phyloP scores from a whole-genome alignment of 53 echinoderm and acorn worm genomes.

The Echinometra lucunter region DNA sequence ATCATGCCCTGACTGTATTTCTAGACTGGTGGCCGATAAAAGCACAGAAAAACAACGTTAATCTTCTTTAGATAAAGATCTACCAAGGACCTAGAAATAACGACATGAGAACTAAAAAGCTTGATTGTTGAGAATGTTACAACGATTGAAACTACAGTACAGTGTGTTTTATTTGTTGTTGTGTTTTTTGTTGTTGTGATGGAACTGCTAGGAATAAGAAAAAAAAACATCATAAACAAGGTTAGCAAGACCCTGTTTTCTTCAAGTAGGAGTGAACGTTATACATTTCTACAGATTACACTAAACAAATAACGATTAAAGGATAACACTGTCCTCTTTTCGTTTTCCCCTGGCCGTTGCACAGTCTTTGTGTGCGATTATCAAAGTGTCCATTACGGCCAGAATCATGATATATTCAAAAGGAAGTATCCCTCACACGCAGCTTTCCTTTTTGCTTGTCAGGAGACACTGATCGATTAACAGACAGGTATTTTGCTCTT shows the following conservation, averaged over 20 bases:
- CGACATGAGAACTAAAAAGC: not conserved
- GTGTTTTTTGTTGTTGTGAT: not conserved
- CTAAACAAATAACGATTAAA: not conserved
- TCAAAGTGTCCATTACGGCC: not conserved
- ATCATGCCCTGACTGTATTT: no score
- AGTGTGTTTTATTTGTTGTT: no score
- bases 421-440: no score
- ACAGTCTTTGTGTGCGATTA: not conserved
- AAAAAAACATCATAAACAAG: not conserved
- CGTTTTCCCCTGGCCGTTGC: not conserved
- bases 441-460: not conserved
- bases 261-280: not conserved
- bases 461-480: not conserved
- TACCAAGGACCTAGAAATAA: not conserved
- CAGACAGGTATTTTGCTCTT: not conserved
- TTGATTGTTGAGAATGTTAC: not conserved
- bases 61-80: no score
- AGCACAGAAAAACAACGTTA: no score
- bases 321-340: not conserved
- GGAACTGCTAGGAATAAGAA: not conserved
- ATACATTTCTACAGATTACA: not conserved
- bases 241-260: not conserved
- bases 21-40: no score
- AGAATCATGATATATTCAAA: not conserved
- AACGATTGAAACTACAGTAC: not conserved